Conservation (phyloP, 2,113 vertebrate species). For the Cyanocitta stelleri region DNA sequence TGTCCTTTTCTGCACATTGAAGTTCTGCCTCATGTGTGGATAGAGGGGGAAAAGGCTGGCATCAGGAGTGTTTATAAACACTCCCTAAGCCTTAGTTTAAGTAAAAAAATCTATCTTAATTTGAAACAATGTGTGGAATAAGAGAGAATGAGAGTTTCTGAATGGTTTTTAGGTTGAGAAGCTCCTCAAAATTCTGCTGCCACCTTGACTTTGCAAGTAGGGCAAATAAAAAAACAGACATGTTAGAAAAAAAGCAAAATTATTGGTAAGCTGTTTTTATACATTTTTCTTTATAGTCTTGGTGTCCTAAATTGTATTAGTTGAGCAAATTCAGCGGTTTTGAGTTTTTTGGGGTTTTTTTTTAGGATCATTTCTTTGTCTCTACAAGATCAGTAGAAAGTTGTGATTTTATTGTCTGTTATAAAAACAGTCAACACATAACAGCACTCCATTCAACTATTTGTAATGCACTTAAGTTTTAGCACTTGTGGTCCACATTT, state of each 20-base stretch:
- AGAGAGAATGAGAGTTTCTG: background rate
- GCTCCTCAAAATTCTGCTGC: background rate
- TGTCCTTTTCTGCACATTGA: background rate
- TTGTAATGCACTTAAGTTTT: background rate
- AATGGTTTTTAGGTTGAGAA: background rate
- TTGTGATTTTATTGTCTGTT: background rate
- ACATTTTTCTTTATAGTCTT: background rate
- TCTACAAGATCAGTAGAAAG: background rate
- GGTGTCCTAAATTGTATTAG: background rate
- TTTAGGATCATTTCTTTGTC: background rate
- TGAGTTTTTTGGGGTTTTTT: background rate
- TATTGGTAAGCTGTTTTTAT: background rate
- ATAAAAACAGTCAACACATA: background rate
- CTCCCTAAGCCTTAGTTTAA: background rate
- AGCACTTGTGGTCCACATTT: fast-evolving
- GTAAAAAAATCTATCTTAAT: background rate
- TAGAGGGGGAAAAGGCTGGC: background rate
- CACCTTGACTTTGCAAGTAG: background rate
- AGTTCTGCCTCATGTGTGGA: background rate
- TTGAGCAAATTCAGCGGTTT: background rate
- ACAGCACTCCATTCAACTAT: background rate
- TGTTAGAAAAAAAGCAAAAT: background rate
- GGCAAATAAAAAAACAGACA: background rate
- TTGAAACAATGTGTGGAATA: background rate
- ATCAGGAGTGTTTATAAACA: background rate